These are phyloP conservation scores for Eurypyga helias DNA, from an alignment of 2,113 vertebrate species.

Conservation along the genomic window DNA sequence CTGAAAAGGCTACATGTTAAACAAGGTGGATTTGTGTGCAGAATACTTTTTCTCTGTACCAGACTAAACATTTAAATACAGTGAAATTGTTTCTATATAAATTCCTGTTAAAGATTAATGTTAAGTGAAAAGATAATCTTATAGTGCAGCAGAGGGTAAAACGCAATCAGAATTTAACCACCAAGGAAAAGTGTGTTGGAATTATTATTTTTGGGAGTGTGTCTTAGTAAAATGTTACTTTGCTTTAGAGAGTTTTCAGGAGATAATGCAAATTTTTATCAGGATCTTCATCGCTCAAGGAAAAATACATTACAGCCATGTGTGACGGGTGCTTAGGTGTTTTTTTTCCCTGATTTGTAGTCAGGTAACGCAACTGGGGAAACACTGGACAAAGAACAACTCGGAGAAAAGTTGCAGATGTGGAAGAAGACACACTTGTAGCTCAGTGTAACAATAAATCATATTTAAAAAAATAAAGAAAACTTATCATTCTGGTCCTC, in stretches of 20 bases:
- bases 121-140: not conserved
- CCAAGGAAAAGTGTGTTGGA: not conserved
- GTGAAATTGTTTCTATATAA: not conserved
- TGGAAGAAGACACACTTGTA: not conserved
- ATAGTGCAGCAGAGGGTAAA: not conserved
- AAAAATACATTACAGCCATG: not conserved
- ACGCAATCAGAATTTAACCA: not conserved
- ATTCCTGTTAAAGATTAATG: not conserved
- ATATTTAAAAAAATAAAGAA: not conserved
- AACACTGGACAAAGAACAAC: not conserved
- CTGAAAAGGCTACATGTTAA: not conserved
- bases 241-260: not conserved
- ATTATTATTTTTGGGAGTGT: not conserved
- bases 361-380: not conserved
- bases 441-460: not conserved
- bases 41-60: not conserved
- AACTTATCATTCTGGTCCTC: not conserved
- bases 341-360: not conserved
- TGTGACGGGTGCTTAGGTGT: not conserved
- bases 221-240: not conserved
- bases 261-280: not conserved
- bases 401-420: not conserved
- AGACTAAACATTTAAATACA: conserved; percentile 28
- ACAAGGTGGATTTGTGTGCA: not conserved
- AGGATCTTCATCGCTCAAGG: not conserved